A percentile compares a stretch with the other conserved stretches of the same genome.
Conservation (phyloP, 1,140 invertebrate genomes). For the Ceratina australensis region DNA sequence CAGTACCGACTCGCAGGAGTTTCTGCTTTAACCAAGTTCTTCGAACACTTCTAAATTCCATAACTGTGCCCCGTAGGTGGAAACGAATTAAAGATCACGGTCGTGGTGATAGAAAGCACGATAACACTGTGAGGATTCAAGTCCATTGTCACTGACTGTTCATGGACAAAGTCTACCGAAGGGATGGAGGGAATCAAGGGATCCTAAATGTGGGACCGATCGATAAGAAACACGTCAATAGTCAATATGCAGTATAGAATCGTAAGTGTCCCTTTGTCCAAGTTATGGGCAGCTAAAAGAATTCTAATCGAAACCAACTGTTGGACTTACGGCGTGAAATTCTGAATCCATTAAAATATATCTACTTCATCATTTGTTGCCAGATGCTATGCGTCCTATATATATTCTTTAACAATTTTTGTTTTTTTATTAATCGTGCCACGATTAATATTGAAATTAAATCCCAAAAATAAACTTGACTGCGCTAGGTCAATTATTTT, state of each 20-base stretch:
- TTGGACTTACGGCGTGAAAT: slow-evolving; percentile 30
- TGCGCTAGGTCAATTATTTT: too few species aligned
- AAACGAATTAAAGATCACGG: slow-evolving; percentile 47
- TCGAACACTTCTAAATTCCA: neutral
- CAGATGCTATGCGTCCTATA: neutral
- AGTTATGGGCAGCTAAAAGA: slow-evolving; percentile 14
- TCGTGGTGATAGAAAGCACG: slow-evolving; percentile 49
- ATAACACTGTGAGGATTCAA: slow-evolving; percentile 34
- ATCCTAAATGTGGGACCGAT: slow-evolving; percentile 41
- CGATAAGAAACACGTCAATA: slow-evolving; percentile 41
- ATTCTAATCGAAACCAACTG: slow-evolving; percentile 32
- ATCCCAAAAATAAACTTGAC: too few species aligned
- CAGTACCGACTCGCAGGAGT: too few species aligned
- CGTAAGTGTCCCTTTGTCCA: slow-evolving; percentile 52
- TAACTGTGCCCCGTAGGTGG: neutral
- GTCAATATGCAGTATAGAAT: slow-evolving; percentile 39
- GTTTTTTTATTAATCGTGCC: too few species aligned
- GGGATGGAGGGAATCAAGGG: slow-evolving; percentile 47
- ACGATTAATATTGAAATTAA: too few species aligned
- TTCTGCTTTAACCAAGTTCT: too few species aligned
- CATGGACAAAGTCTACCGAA: neutral
- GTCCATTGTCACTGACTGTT: slow-evolving; percentile 49
- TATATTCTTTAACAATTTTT: neutral
- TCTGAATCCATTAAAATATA: slow-evolving; percentile 34
- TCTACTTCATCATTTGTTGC: slow-evolving; percentile 15